Evolutionary conservation across 2,888 invertebrate species (phyloP), one percentile per base, ranked within the genome.

Genomic region (Caenorhabditis afra): DNA sequence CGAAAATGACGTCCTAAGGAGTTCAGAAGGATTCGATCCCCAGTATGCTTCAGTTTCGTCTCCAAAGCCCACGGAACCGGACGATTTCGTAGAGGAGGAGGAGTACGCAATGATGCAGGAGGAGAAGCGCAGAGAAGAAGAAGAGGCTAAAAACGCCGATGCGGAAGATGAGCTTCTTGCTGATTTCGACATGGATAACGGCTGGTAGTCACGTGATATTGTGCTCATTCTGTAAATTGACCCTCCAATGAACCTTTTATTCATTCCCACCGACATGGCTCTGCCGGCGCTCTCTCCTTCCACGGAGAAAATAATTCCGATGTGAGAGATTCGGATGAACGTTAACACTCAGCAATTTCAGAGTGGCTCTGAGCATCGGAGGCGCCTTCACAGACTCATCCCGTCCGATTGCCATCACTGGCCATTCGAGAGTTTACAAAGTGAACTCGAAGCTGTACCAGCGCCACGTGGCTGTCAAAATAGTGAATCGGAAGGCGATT

Each of bases 381-480:
- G 79, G 79, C 2, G 41, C 58, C 11, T 75, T 84, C 37, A 23
- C 55, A 7, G 45, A n/a, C n/a, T n/a, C n/a, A n/a, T n/a, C 59
- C 11, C 64, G 64, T 1, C 84, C 84, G 10, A 71, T 85, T 41
- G 83, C 84, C 10, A 57, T 65, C 14, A 87, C 84, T 5, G 52
- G 71, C 7, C 85, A 86, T 58, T 85, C 85, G 14, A 68, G 77
- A 22, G 87, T 87, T 55, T 85, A 68, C 77, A 70, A 71, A 52
- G 81, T 79, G 3, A 50, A 70, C 47, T 86, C 85, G 8, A 39
- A 71, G 35, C 55, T 83, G 20, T 79, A 74, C 71, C 67, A 67
- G 10, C 52, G 83, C 12, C 57, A 76, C 29, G 84, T 87, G n/a
- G 86, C 84, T 3, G 78, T 87, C 14, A 87, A 87, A 67, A 79